These are phyloP conservation scores for Perizoma affinitatum DNA, from an alignment of 2,888 invertebrate species.

Conservation along the genomic window DNA sequence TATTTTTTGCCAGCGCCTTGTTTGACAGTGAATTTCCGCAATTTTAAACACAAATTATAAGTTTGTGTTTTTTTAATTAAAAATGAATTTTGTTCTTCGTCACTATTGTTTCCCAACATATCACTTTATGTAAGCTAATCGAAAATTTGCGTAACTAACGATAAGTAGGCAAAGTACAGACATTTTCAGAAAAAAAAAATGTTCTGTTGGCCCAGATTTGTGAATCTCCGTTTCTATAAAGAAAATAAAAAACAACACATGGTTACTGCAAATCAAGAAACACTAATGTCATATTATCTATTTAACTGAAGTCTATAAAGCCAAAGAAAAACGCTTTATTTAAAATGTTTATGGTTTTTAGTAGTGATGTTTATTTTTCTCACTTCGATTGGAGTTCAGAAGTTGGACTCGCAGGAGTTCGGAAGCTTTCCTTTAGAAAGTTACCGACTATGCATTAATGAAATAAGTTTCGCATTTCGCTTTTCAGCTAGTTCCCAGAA, in stretches of 20 bases:
- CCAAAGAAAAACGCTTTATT: constrained; percentile 9
- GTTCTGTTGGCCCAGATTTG: too few species aligned
- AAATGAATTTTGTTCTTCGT: not conserved
- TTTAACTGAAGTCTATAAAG: not conserved
- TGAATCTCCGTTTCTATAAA: too few species aligned
- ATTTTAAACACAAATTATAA: constrained; percentile 26
- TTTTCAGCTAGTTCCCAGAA: constrained; percentile 27
- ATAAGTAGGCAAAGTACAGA: too few species aligned
- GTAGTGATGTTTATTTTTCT: constrained; percentile 31
- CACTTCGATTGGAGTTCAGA: constrained; percentile 31
- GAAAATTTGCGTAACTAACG: not conserved
- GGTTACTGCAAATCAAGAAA: too few species aligned
- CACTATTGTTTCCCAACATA: not conserved
- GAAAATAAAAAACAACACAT: too few species aligned
- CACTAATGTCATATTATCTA: not conserved
- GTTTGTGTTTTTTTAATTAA: constrained; percentile 9
- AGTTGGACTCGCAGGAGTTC: constrained; percentile 27
- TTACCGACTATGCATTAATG: constrained; percentile 36
- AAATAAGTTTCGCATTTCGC: constrained; percentile 38
- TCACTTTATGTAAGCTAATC: not conserved
- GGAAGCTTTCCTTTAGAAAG: constrained; percentile 32
- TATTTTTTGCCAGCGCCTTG: not conserved
- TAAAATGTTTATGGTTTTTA: constrained; percentile 25
- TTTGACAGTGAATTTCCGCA: constrained; percentile 16
- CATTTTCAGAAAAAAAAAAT: too few species aligned